Evolutionary conservation across 2,113 vertebrate genomes (phyloP).

Genomic region (Eptesicus fuscus): DNA sequence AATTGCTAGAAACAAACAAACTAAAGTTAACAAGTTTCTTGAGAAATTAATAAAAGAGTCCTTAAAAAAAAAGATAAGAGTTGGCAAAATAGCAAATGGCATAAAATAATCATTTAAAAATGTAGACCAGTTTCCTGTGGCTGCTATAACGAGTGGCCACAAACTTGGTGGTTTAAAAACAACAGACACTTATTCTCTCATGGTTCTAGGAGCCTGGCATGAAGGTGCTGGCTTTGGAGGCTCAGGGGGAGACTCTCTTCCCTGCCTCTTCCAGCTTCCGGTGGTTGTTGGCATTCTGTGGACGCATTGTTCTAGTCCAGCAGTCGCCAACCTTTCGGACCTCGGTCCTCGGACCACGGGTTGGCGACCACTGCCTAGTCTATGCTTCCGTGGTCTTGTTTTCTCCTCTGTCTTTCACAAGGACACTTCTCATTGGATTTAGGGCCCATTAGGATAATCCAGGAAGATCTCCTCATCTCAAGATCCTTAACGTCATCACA

Average conservation of each 20-base stretch:
- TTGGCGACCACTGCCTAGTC: neutral
- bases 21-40: neutral
- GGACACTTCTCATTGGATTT: neutral
- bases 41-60: constrained; percentile 5
- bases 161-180: neutral
- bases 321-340: no score
- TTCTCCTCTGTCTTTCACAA: neutral
- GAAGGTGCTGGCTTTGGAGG: neutral
- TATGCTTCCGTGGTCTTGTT: no score
- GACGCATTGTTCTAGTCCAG: neutral
- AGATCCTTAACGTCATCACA: neutral
- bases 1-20: neutral
- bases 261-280: neutral
- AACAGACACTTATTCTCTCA: neutral
- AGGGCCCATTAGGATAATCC: neutral
- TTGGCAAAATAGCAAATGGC: neutral
- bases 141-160: neutral
- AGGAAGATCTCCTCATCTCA: neutral
- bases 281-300: neutral
- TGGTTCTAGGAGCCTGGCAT: neutral
- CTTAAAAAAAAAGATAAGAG: neutral
- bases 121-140: neutral
- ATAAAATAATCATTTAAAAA: neutral
- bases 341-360: no score
- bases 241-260: neutral